These are phyloP conservation scores for Volucella bombylans DNA, from an alignment of 2,888 invertebrate species.

Conservation along the genomic window DNA sequence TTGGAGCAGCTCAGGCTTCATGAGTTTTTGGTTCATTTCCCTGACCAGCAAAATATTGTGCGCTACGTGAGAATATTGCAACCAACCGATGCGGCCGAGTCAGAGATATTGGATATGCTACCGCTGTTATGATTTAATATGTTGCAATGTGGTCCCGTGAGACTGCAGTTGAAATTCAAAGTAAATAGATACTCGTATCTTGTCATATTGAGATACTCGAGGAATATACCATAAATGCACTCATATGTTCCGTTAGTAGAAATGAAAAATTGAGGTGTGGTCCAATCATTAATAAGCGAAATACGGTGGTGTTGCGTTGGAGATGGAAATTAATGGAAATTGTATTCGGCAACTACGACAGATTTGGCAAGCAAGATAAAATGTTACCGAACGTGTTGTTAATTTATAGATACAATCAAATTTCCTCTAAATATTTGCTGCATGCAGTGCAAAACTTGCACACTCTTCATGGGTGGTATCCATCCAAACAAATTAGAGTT, in stretches of 20 bases:
- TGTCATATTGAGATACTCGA: no score
- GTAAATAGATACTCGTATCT: no score
- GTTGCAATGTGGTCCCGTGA: no score
- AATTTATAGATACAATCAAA: no score
- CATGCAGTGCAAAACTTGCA: no score
- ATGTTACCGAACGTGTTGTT: neutral
- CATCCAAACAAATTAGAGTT: no score
- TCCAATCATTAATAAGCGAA: conserved; percentile 29
- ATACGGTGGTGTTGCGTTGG: neutral
- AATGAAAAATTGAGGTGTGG: conserved; percentile 20
- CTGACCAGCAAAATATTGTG: neutral
- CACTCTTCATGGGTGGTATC: neutral
- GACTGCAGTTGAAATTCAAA: no score
- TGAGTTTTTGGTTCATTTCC: neutral
- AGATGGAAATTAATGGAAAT: conserved; percentile 32
- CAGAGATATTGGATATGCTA: neutral
- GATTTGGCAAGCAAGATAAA: neutral
- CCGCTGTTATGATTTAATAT: no score
- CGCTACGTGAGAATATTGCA: no score
- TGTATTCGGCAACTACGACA: neutral
- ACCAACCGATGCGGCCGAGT: no score
- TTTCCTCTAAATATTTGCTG: no score
- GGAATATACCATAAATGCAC: no score
- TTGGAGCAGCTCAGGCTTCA: neutral
- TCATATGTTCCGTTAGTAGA: neutral